These are phyloP conservation scores for Ariopsis seemanni DNA, from an alignment of 2,113 vertebrate species.

Conservation along the genomic window DNA sequence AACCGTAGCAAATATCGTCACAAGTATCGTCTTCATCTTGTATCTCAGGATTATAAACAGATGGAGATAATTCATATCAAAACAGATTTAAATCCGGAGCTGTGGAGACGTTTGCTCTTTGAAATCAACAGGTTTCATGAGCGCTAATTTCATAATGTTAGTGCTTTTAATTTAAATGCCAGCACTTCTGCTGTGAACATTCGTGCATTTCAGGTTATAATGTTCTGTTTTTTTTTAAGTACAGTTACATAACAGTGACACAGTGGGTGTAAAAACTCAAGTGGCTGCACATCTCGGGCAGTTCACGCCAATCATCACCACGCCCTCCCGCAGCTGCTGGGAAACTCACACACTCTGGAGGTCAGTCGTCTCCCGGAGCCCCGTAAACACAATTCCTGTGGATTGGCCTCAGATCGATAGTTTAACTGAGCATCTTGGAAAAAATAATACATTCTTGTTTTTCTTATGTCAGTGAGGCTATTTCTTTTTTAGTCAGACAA, in stretches of 20 bases:
- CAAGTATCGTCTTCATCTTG: neutral
- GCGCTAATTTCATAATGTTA: neutral
- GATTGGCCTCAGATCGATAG: neutral
- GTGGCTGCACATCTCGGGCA: neutral
- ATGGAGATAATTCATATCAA: neutral
- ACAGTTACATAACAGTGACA: constrained; percentile 23
- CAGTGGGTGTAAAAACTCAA: neutral
- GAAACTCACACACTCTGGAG: neutral
- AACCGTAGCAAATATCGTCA: neutral
- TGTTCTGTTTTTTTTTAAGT: neutral
- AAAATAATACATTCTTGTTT: neutral
- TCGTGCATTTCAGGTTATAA: neutral
- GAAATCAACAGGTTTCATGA: neutral
- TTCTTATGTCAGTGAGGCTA: neutral
- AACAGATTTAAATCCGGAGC: neutral
- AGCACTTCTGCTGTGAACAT: neutral
- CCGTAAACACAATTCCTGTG: neutral
- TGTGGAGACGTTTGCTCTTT: neutral
- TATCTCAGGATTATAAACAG: neutral
- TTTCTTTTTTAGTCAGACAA: neutral
- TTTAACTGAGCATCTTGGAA: neutral
- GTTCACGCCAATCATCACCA: neutral
- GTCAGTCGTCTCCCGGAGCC: neutral
- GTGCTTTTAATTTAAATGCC: neutral
- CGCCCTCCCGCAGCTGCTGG: constrained; percentile 10